Base-by-base conservation (phyloP, 1,140 invertebrate genomes). In the Drosophila rhopaloa region DNA sequence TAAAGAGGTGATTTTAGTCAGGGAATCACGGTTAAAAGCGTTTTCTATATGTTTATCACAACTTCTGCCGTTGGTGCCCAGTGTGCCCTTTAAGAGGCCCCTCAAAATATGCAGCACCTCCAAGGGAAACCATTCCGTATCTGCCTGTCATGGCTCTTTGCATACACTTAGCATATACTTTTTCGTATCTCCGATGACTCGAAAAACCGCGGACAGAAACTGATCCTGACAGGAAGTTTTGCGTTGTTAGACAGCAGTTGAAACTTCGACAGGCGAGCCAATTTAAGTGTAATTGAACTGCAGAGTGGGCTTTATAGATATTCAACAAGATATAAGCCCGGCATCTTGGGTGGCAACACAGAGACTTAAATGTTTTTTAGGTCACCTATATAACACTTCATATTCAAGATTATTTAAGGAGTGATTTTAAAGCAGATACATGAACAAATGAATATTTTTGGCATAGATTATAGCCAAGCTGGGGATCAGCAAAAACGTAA, bases 131-230 rank as follows among this genome's bases (percentile, higher is more conserved):
- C 63, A 53, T 57, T 65, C 54, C 40, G 70, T 40, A 51, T 57
- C 43, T 65, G 61, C 32, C 72, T 75, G 70, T 74, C 70, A 47
- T 6, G 58, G 19, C 35, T 44, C 59, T 75, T 74, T 75, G 72
- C 72, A 75, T 74, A 55, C 70, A 65, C 56, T 75, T 75, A 61
- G 71, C 71, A 74, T 73, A 62, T 54, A 43, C 43, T 32, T 8
- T 10, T 29, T 50, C 41, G 50, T 41, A 41, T 35, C 63, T 35
- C 24, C 44, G 59, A 50, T 43, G 11, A 38, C 29, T 32, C 5
- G 9, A 5, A 41, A 35, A 27, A 27, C 7, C 10, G 7, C 35
- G 7, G 32, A 37, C 41, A 8, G 9, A 11, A 44, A 24, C 38
- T 40, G 51, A 54, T 54, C 35, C 35, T 32, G 51, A 11, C 24